Evolutionary conservation across 2,888 invertebrate species (phyloP).

Genomic region (Cheilosia vulpina): DNA sequence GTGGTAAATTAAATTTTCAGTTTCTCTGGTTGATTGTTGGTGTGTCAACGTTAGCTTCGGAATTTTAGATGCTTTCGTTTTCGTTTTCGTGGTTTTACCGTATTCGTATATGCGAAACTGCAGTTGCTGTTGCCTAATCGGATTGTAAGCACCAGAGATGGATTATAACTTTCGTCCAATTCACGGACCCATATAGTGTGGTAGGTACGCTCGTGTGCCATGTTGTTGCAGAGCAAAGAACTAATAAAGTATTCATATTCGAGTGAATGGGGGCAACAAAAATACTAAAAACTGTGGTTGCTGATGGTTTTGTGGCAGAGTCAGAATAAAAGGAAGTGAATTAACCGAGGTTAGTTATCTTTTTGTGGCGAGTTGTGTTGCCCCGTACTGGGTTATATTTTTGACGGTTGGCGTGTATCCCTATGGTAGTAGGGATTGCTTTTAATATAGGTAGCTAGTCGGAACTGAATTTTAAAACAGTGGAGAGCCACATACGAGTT

Average conservation of each 20-base stretch:
- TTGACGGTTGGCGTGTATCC: neutral
- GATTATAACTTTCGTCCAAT: slow-evolving; percentile 16
- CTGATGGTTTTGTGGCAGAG: slow-evolving; percentile 4
- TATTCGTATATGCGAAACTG: neutral
- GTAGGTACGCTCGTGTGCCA: neutral
- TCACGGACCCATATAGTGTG: neutral
- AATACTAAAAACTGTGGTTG: slow-evolving; percentile 40
- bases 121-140: slow-evolving; percentile 45
- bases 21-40: slow-evolving; percentile 48
- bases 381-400: neutral
- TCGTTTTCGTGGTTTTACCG: neutral
- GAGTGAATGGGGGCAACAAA: slow-evolving; percentile 17
- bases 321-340: slow-evolving; percentile 27
- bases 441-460: neutral
- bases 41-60: slow-evolving; percentile 48
- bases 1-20: slow-evolving; percentile 58
- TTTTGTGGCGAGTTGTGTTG: neutral
- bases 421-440: neutral
- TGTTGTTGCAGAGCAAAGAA: slow-evolving; percentile 12
- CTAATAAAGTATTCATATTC: slow-evolving; percentile 59
- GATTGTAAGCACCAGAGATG: slow-evolving; percentile 51
- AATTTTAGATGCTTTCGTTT: slow-evolving; percentile 7
- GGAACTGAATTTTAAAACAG: neutral
- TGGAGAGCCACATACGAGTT: neutral
- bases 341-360: slow-evolving; percentile 42